Conservation (phyloP, 2,113 vertebrate genomes). For the Myotis lucifugus region DNA sequence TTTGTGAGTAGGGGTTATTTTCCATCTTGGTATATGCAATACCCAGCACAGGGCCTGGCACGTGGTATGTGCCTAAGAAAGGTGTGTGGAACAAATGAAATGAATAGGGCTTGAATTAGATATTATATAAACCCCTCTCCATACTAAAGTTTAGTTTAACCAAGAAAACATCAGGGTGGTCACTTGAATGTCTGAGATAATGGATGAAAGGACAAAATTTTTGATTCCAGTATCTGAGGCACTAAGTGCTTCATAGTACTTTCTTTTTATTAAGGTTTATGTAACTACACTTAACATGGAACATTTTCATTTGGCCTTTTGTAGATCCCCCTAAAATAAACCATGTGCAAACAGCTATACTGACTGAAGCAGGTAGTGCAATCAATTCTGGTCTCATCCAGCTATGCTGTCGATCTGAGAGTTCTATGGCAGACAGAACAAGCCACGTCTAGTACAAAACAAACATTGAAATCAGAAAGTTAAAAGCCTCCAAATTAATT, state of each 20-base stretch:
- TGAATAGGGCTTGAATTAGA: neutral
- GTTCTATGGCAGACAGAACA: conserved; percentile 63
- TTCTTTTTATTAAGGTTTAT: conserved; percentile 75
- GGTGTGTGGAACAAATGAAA: neutral
- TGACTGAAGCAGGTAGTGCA: conserved; percentile 43
- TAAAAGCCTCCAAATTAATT: conserved; percentile 77
- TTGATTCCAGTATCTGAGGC: neutral
- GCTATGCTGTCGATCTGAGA: conserved; percentile 41
- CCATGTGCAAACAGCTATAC: conserved; percentile 4
- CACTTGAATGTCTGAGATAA: neutral
- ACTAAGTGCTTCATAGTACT: neutral
- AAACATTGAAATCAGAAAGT: conserved; percentile 73
- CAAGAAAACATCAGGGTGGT: neutral
- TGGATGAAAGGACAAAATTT: neutral
- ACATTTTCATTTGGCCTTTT: conserved; percentile 71
- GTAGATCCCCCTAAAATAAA: conserved; percentile 61
- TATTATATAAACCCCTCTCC: neutral
- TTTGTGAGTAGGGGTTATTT: neutral
- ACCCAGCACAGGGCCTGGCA: neutral
- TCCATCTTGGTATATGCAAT: neutral
- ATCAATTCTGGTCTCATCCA: conserved; percentile 57
- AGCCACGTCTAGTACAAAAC: conserved; percentile 36
- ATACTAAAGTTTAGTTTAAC: neutral
- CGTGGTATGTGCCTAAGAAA: neutral
- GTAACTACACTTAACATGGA: conserved; percentile 61